Percentiles rank a stretch among this genome's conserved stretches.
Evolutionary conservation across 2,113 vertebrate species (phyloP).

Genomic region (Pithys albifrons): DNA sequence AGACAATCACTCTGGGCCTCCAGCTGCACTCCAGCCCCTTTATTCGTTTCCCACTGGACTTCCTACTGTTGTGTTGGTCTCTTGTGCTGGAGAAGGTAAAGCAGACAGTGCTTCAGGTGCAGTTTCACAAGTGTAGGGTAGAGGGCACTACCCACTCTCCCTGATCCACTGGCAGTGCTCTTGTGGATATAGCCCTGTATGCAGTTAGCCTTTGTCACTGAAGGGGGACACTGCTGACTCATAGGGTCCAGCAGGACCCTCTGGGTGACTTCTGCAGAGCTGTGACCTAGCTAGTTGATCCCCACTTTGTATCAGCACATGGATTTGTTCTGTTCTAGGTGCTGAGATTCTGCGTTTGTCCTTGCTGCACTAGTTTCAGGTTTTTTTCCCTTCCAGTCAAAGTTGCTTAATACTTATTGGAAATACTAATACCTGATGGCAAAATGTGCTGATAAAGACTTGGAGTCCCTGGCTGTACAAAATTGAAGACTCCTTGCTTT

Average conservation of each 20-base stretch:
- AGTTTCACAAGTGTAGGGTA: neutral
- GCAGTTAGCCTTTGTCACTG: neutral
- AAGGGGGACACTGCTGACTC: neutral
- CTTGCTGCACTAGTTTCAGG: neutral
- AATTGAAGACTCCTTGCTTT: neutral
- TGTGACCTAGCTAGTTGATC: neutral
- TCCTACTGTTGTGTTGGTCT: neutral
- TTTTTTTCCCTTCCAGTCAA: neutral
- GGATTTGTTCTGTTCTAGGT: neutral
- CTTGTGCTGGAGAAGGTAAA: neutral
- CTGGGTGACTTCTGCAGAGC: neutral
- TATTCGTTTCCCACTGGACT: neutral
- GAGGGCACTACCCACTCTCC: neutral
- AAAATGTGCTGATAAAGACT: neutral
- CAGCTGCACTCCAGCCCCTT: neutral
- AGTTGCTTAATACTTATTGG: neutral
- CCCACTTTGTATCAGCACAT: neutral
- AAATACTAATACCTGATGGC: fast-evolving
- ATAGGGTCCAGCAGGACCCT: neutral
- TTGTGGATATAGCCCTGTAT: neutral
- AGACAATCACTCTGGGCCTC: neutral
- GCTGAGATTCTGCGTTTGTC: neutral
- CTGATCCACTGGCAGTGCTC: neutral
- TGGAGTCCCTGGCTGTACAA: neutral
- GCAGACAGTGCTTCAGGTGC: neutral